Evolutionary conservation across 2,113 vertebrate species (phyloP), one percentile per base, ranked within the genome.

Genomic region (Piliocolobus tephrosceles): DNA sequence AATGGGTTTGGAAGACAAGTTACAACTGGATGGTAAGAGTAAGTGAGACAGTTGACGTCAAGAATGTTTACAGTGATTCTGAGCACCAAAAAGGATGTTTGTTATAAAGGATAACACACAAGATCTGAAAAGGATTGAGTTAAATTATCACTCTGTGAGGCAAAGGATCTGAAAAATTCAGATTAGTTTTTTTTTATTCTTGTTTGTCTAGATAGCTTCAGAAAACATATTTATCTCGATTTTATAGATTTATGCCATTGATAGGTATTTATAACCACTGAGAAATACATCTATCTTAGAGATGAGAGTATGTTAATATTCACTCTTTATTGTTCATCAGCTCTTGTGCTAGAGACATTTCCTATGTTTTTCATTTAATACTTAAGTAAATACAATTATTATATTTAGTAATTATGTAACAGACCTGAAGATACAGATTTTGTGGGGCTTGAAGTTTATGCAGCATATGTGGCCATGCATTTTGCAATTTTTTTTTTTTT

Each of bases 131-230:
- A 81, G 23, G 22, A 86, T 35, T 32, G 76, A 11, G 1, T 94
- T 9, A 92, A 45, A 45, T 45, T 40, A 16, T 83, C 50, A 73
- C 23, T 76, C 12, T 38, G 4, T 78, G 40, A 78, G 35, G 13
- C 3, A 90, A 83, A 88, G 13, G 16, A n/a, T 38, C 32, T 92
- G 55, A 94, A 90, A 86, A 75, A 70, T 83, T 92, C 89, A 85
- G 18, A 30, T 73, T 76, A 47, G 20, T 94, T 82, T 35, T 61
- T 35, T 61, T 88, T 86, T 25, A 50, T 43, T 83, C 6, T 57
- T 57, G 12, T 35, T 88, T 88, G 32, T 20, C 32, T 85, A 81
- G 55, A 75, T 4, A 55, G 4, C 5, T 66, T 75, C 58, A n/a
- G 22, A 64, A 88, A 85, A 68, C 38, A 22, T 13, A 87, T 75